phyloP scores from a whole-genome alignment of 2,797 vertebrate species.

The Crax fasciolata region DNA sequence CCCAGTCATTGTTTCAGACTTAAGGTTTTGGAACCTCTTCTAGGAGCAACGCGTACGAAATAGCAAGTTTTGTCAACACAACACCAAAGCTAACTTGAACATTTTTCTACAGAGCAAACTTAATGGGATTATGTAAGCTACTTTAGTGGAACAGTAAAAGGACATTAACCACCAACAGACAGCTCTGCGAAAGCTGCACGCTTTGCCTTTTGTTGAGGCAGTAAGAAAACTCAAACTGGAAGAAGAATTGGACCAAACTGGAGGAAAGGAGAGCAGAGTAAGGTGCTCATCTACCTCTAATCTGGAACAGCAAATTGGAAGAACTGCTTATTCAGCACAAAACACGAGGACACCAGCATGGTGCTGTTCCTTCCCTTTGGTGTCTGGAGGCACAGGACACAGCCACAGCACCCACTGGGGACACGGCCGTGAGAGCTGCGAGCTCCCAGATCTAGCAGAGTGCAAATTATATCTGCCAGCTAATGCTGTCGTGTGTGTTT shows the following conservation, averaged over 20 bases:
- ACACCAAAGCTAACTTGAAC: neutral
- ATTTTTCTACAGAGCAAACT: neutral
- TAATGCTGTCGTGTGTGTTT: neutral
- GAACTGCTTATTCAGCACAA: neutral
- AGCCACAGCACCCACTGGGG: neutral
- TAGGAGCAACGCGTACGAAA: neutral
- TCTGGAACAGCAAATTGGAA: neutral
- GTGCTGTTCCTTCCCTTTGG: neutral
- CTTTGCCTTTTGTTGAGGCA: neutral
- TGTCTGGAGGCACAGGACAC: accelerated
- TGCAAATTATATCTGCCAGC: neutral
- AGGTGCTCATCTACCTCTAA: neutral
- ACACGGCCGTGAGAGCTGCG: neutral
- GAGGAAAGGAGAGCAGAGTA: neutral
- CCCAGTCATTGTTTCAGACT: conserved; percentile 13
- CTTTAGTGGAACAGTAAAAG: neutral
- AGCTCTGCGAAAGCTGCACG: neutral
- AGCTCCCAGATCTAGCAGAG: neutral
- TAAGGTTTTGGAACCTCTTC: neutral
- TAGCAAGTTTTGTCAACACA: neutral
- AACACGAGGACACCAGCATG: accelerated
- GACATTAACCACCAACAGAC: neutral
- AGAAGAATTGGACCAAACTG: neutral
- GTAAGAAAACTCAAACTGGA: neutral
- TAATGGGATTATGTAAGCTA: neutral